phyloP scores from a whole-genome alignment of 2,113 vertebrate genomes.

The Nerophis ophidion region DNA sequence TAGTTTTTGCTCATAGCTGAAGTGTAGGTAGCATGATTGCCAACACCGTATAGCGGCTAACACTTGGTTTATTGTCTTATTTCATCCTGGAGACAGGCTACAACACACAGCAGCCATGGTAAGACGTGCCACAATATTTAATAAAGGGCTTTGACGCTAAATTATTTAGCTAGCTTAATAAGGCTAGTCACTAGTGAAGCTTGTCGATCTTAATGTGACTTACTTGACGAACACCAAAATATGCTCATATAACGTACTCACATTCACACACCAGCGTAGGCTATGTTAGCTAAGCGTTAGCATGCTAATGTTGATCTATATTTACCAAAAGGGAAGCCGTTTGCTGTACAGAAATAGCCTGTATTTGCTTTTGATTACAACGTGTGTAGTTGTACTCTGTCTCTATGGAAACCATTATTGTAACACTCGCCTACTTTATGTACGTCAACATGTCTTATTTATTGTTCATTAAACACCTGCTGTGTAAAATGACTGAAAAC shows the following conservation, averaged over 20 bases:
- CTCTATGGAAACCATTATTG: background rate
- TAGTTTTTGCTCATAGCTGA: background rate
- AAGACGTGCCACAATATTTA: background rate
- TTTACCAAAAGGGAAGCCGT: background rate
- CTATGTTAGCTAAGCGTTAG: background rate
- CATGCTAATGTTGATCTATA: background rate
- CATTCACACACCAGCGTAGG: background rate
- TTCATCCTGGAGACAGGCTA: background rate
- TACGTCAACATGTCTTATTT: background rate
- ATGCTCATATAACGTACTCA: background rate
- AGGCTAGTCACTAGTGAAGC: no score
- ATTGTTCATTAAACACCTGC: constrained; percentile 1
- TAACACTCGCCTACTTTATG: no score
- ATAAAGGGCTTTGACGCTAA: background rate
- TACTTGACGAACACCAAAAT: background rate
- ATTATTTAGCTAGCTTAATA: background rate
- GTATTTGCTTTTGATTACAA: background rate
- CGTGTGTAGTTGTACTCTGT: background rate
- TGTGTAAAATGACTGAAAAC: background rate
- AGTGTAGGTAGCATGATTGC: constrained; percentile 21
- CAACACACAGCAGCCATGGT: no score
- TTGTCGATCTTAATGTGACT: background rate
- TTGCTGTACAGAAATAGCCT: background rate
- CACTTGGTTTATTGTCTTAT: constrained; percentile 39
- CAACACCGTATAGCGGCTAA: constrained; percentile 19